A percentile compares a stretch with the other conserved stretches of the same genome.
phyloP scores from a whole-genome alignment of 2,113 vertebrate species.

The Menura novaehollandiae region DNA sequence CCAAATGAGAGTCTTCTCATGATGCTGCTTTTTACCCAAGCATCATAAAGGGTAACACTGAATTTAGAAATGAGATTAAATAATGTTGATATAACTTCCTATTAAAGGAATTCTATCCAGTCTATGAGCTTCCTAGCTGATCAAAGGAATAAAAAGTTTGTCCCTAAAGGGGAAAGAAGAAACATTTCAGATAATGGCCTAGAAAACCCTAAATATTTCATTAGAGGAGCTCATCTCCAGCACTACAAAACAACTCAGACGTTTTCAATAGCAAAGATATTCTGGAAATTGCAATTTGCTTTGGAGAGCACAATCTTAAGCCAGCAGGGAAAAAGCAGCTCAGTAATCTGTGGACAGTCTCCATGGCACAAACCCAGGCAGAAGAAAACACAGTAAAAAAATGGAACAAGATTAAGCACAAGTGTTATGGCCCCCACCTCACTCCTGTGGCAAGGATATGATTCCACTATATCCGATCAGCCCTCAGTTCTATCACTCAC shows the following conservation, averaged over 20 bases:
- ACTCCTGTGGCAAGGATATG: neutral
- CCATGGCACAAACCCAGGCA: neutral
- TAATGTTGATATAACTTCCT: neutral
- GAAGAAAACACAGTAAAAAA: neutral
- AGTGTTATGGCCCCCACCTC: neutral
- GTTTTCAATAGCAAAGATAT: neutral
- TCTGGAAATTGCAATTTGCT: neutral
- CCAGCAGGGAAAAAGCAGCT: neutral
- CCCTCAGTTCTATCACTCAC: neutral
- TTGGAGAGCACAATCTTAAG: neutral
- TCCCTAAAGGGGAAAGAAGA: neutral
- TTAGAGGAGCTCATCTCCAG: neutral
- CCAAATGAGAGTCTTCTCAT: neutral
- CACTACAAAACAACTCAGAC: neutral
- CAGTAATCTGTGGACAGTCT: neutral
- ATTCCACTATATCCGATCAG: neutral
- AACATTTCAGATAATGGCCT: conserved; percentile 5
- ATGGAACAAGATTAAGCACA: neutral
- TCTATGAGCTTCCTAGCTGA: neutral
- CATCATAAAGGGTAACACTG: neutral
- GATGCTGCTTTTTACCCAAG: neutral
- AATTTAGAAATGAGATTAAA: neutral
- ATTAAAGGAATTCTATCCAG: neutral
- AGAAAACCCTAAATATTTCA: conserved; percentile 28
- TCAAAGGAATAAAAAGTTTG: neutral